Conservation (phyloP, 2,888 invertebrate species). For the Tetranychus truncatus region DNA sequence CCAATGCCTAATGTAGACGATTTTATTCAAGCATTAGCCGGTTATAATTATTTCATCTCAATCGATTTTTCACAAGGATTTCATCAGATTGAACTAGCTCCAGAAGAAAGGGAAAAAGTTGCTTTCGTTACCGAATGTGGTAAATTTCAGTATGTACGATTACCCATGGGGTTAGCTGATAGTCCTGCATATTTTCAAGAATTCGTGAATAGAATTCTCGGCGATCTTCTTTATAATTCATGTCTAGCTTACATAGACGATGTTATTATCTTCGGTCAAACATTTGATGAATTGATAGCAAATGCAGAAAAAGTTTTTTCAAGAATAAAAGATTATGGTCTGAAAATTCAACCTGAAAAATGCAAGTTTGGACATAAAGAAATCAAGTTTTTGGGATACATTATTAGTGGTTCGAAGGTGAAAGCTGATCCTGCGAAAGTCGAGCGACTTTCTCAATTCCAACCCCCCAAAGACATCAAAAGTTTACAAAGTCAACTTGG, state of each 20-base stretch:
- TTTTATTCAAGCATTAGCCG: not conserved
- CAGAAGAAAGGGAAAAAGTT: not conserved
- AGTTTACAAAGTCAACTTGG: not conserved
- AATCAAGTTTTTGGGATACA: not conserved
- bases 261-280: not conserved
- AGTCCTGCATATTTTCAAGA: conserved; percentile 3
- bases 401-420: not conserved
- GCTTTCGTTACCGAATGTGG: not conserved
- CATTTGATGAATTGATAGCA: not conserved
- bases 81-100: not conserved
- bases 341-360: not conserved
- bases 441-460: not conserved
- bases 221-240: not conserved
- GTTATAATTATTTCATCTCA: not conserved
- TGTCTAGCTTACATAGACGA: not conserved
- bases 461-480: not conserved
- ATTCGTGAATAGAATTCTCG: not conserved
- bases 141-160: not conserved
- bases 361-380: not conserved
- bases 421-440: not conserved
- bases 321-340: not conserved
- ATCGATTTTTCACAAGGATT: not conserved
- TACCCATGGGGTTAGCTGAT: not conserved
- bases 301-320: not conserved
- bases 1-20: not conserved